Conservation (phyloP, 2,113 vertebrate species). For the Corythornis vintsioides region DNA sequence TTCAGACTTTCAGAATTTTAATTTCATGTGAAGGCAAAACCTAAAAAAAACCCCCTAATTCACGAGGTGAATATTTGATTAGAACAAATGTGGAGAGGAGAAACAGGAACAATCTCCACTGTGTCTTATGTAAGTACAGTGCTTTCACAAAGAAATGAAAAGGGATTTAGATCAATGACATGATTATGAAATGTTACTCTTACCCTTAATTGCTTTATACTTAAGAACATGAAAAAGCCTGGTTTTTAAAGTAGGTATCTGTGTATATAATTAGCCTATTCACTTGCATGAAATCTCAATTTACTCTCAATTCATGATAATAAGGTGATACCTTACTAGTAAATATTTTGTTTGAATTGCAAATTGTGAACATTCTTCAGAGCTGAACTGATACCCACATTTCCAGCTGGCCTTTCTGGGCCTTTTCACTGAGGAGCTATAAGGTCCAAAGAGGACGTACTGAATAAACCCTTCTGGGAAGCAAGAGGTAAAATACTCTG, state of each 20-base stretch:
- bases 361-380: neutral
- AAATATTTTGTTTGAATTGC: slow-evolving; percentile 31
- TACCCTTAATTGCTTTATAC: slow-evolving; percentile 47
- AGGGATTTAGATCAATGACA: slow-evolving; percentile 31
- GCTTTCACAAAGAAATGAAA: neutral
- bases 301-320: neutral
- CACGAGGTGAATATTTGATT: slow-evolving; percentile 14
- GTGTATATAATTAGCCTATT: slow-evolving; percentile 53
- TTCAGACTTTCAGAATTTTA: slow-evolving; percentile 18
- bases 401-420: slow-evolving; percentile 6
- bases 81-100: neutral
- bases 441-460: neutral
- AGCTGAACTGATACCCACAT: neutral
- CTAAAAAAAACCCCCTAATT: neutral
- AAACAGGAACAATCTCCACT: neutral
- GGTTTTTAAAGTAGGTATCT: slow-evolving; percentile 5
- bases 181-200: slow-evolving; percentile 40
- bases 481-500: neutral
- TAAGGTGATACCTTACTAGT: neutral
- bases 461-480: neutral
- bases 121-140: neutral
- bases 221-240: slow-evolving; percentile 37
- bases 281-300: slow-evolving; percentile 11
- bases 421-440: neutral
- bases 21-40: slow-evolving; percentile 3